Evolutionary conservation across 2,797 vertebrate genomes (phyloP).

Genomic region (Babyrousa celebensis): DNA sequence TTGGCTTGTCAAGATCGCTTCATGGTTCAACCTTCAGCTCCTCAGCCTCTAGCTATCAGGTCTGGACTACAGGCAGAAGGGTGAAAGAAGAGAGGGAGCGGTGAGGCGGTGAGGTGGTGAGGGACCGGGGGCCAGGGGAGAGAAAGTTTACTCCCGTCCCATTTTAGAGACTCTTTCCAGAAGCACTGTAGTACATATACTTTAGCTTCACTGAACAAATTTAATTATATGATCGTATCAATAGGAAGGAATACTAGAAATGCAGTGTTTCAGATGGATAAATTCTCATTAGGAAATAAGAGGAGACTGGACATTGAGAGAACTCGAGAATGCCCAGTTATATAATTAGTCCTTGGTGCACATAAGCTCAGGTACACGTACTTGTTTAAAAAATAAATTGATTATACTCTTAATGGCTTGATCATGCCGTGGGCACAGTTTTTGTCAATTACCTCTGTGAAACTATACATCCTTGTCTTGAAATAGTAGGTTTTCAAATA

Average conservation of each 20-base stretch:
- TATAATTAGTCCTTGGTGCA: not conserved
- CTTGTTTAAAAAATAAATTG: constrained; percentile 11
- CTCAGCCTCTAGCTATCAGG: not conserved
- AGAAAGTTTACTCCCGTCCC: not conserved
- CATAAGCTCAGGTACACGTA: not conserved
- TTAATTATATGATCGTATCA: not conserved
- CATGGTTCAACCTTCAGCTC: not conserved
- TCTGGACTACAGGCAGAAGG: accelerated
- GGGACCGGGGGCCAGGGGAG: too few relatives aligned
- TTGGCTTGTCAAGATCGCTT: not conserved
- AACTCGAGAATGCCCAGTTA: not conserved
- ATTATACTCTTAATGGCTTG: constrained; percentile 13
- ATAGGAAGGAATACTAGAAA: not conserved
- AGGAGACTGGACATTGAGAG: not conserved
- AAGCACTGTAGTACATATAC: not conserved
- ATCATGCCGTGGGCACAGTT: not conserved
- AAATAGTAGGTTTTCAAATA: not conserved
- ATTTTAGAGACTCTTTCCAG: not conserved
- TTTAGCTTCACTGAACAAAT: not conserved
- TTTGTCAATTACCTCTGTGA: not conserved
- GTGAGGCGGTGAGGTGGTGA: too few relatives aligned
- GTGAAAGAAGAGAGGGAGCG: not conserved
- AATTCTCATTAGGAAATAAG: constrained; percentile 2
- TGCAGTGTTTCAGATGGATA: not conserved
- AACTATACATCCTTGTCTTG: not conserved